Base-by-base conservation (phyloP, 2,888 invertebrate species). In the Ferrisia virgata region DNA sequence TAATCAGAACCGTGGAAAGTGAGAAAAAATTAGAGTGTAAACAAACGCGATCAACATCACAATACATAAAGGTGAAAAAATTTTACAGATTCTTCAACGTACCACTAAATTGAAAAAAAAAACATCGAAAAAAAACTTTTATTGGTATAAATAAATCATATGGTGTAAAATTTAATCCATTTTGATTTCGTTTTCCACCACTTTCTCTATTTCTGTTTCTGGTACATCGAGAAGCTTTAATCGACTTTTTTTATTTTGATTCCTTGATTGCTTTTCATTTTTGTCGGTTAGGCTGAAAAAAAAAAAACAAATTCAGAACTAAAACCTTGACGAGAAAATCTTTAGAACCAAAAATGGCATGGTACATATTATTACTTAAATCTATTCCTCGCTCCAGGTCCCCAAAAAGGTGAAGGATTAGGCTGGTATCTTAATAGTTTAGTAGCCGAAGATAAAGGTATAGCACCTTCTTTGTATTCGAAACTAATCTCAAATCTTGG, bases 321-420 rank as follows among this genome's bases (percentile, higher is more conserved):
- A 43, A 15, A 43, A 43, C 15, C 15, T 9, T 40, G 40, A 40
- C 5, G 40, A 40, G 11, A 40, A 40, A 40, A 40, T 40, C 13
- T 11, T 4, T 40, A 8, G 11, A 40, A 40, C 2, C 2, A 47
- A 47, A 47, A 28, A 28, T 33, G 2, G 1, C 13, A 28, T 13
- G 40, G 89, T 28, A 28, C 11, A 25, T 25, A 25, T 25, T n/a
- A n/a, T 90, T 89, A 95, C 94, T 94, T 95, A 22, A 94, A 92
- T 25, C 92, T 93, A 0, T 95, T 92, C 86, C 93, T 91, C 0
- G 94, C 92, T 79, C 97, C 97, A 0, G 98, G 98, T 0, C 98
- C 98, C 98, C 98, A 98, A 89, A 93, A 90, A 0, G 93, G 92
- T 36, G 93, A 90, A 0, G 98, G 98, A 90, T 98, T 98, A 86